Conservation (phyloP, 2,888 invertebrate genomes). For the Oligia fasciuncula region DNA sequence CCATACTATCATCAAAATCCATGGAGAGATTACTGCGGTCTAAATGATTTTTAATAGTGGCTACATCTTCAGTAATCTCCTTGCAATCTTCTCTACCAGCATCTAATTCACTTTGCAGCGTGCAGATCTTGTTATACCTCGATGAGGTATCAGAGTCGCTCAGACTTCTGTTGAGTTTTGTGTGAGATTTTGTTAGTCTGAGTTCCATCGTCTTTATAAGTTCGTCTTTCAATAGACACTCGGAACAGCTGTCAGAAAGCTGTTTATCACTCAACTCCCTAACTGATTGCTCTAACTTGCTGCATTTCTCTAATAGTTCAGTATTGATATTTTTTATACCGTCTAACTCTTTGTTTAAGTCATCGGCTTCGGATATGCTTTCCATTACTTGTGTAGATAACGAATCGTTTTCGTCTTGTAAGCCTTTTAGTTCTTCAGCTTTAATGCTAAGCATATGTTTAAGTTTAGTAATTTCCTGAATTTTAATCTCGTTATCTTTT, state of each 20-base stretch:
- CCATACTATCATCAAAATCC: slow-evolving; percentile 83
- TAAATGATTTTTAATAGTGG: slow-evolving; percentile 84
- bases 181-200: slow-evolving; percentile 65
- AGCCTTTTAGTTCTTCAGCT: slow-evolving; percentile 73
- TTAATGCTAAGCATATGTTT: slow-evolving; percentile 69
- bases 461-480: slow-evolving; percentile 73
- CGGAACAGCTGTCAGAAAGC: slow-evolving; percentile 62
- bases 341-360: slow-evolving; percentile 82
- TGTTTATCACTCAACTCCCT: slow-evolving; percentile 53
- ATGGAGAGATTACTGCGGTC: slow-evolving; percentile 80
- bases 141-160: slow-evolving; percentile 83
- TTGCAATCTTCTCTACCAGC: slow-evolving; percentile 85
- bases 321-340: slow-evolving; percentile 71
- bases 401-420: slow-evolving; percentile 88
- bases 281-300: slow-evolving; percentile 64
- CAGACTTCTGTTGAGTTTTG: slow-evolving; percentile 80
- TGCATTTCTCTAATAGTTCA: slow-evolving; percentile 70
- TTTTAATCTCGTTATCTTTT: slow-evolving; percentile 73
- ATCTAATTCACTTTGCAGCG: slow-evolving; percentile 83
- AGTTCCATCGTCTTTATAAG: slow-evolving; percentile 66
- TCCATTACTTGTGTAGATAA: slow-evolving; percentile 91
- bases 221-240: slow-evolving; percentile 74
- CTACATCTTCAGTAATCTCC: slow-evolving; percentile 83
- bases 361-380: slow-evolving; percentile 88
- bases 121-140: slow-evolving; percentile 82